A percentile compares a stretch with the other conserved stretches of the same genome.
Conservation (phyloP, 2,888 invertebrate species). For the Agonopterix arenella region DNA sequence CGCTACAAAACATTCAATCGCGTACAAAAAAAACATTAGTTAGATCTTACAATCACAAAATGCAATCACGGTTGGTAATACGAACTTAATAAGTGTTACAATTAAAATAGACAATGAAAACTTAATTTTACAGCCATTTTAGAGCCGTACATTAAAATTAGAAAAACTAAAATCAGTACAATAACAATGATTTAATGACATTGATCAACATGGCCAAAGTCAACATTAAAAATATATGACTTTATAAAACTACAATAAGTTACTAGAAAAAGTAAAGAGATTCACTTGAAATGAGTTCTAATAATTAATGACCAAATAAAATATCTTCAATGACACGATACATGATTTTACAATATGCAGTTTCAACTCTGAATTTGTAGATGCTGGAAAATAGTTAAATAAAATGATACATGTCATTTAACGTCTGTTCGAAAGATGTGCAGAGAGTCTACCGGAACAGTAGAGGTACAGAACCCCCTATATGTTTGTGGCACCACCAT, state of each 20-base stretch:
- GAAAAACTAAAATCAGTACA: not conserved
- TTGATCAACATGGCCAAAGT: conserved; percentile 2
- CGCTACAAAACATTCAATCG: conserved; percentile 9
- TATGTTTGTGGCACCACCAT: too few relatives aligned
- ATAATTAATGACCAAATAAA: not conserved
- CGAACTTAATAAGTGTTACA: conserved; percentile 23
- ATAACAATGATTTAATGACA: not conserved
- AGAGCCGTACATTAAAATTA: conserved; percentile 14
- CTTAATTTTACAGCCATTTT: conserved; percentile 37
- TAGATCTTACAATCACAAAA: conserved; percentile 41
- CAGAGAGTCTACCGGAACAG: too few relatives aligned
- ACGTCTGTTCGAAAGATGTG: too few relatives aligned
- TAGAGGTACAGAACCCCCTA: too few relatives aligned
- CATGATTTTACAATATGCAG: too few relatives aligned
- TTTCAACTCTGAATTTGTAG: too few relatives aligned
- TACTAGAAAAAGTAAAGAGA: conserved; percentile 2
- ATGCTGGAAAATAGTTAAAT: too few relatives aligned
- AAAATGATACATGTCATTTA: too few relatives aligned
- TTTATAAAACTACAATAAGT: conserved; percentile 2
- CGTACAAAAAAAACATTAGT: conserved; percentile 25
- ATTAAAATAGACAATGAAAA: conserved; percentile 54
- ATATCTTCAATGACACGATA: too few relatives aligned
- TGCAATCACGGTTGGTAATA: conserved; percentile 25
- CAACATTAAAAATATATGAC: conserved; percentile 5
- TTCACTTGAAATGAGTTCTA: not conserved